phyloP scores from a whole-genome alignment of 2,113 vertebrate species.

The Amazona guildingii region DNA sequence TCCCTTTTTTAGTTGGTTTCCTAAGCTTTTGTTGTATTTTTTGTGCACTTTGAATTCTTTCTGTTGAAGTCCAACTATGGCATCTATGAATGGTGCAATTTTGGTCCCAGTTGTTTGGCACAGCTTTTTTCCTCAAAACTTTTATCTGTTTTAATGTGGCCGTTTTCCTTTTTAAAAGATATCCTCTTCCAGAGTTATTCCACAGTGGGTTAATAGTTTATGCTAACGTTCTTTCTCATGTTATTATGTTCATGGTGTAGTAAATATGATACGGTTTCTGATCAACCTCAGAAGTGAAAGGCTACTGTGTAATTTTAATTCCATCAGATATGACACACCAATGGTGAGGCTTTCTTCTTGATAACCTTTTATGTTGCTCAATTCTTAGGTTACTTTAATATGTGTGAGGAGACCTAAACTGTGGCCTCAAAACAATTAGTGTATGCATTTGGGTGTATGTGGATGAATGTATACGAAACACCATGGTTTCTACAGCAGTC shows the following conservation, averaged over 20 bases:
- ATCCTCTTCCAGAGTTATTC: neutral
- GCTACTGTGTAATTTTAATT: neutral
- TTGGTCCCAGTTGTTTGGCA: neutral
- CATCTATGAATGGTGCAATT: neutral
- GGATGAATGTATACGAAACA: neutral
- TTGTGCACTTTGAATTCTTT: neutral
- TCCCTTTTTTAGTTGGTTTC: neutral
- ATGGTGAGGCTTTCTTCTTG: neutral
- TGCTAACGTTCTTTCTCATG: neutral
- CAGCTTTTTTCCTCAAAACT: neutral
- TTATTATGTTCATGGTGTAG: neutral
- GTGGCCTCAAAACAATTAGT: neutral
- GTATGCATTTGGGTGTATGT: neutral
- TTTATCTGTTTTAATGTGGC: neutral
- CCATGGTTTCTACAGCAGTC: neutral
- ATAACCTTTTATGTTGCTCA: neutral
- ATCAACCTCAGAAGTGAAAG: neutral
- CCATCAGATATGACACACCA: neutral
- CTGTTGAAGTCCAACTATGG: neutral
- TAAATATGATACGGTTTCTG: neutral
- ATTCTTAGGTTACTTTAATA: neutral
- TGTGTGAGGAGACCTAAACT: neutral
- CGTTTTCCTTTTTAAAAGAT: neutral
- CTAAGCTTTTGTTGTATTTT: neutral
- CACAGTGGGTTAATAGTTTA: neutral